Conservation (phyloP, 2,888 invertebrate genomes). For the Drepanosiphum platanoidis region DNA sequence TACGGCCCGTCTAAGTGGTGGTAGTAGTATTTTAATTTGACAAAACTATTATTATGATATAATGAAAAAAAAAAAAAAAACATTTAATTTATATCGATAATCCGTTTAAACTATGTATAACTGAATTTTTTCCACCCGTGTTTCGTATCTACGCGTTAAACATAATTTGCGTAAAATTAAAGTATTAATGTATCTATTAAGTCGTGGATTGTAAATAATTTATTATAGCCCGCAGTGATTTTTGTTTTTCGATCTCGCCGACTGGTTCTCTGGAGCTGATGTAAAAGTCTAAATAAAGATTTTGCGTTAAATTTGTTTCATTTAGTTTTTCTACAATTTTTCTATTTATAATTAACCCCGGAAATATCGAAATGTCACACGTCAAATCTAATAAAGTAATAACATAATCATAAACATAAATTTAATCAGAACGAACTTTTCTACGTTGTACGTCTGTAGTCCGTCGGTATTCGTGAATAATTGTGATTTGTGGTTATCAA, state of each 20-base stretch:
- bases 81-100: neutral
- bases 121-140: neutral
- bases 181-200: slow-evolving; percentile 46
- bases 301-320: slow-evolving; percentile 11
- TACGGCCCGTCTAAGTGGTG: too few relatives aligned
- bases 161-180: slow-evolving; percentile 46
- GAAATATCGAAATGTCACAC: too few relatives aligned
- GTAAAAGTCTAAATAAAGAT: slow-evolving; percentile 22
- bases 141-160: neutral
- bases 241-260: neutral
- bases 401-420: too few relatives aligned
- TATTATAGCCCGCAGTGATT: slow-evolving; percentile 21
- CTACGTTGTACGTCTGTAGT: too few relatives aligned
- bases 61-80: neutral
- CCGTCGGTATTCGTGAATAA: too few relatives aligned
- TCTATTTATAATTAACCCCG: too few relatives aligned
- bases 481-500: too few relatives aligned
- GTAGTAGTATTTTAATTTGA: too few relatives aligned
- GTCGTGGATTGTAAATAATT: slow-evolving; percentile 29
- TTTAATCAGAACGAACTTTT: too few relatives aligned
- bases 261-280: slow-evolving; percentile 15
- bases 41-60: neutral
- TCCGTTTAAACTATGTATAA: neutral
- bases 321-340: too few relatives aligned
- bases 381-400: too few relatives aligned